Evolutionary conservation across 1,140 invertebrate genomes (phyloP).

Genomic region (Caenorhabditis inopinata): DNA sequence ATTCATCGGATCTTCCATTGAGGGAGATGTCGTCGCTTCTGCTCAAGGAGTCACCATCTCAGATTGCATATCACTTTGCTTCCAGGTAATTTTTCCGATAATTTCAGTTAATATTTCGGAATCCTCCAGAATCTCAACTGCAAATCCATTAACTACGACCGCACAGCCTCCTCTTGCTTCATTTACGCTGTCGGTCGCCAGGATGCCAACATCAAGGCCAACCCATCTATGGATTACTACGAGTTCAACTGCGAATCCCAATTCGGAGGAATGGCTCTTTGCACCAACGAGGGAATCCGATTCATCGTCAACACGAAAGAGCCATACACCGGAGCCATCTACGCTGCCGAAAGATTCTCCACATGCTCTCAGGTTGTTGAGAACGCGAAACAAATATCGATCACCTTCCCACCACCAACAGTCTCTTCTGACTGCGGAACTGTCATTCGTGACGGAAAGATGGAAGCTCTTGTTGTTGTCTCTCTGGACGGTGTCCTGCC

Average conservation of each 20-base stretch:
- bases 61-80: slow-evolving; percentile 65
- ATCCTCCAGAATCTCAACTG: slow-evolving; percentile 66
- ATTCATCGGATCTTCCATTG: slow-evolving; percentile 64
- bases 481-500: slow-evolving; percentile 64
- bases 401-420: slow-evolving; percentile 65
- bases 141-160: slow-evolving; percentile 66
- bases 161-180: slow-evolving; percentile 64
- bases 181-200: slow-evolving; percentile 63
- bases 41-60: slow-evolving; percentile 66
- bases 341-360: slow-evolving; percentile 64
- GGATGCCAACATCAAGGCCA: slow-evolving; percentile 64
- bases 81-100: too few species aligned
- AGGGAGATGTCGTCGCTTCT: slow-evolving; percentile 62
- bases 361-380: slow-evolving; percentile 61
- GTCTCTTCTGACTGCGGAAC: slow-evolving; percentile 64
- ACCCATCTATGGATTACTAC: slow-evolving; percentile 65
- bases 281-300: slow-evolving; percentile 66
- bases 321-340: slow-evolving; percentile 66
- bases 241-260: slow-evolving; percentile 67
- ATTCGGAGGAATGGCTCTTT: slow-evolving; percentile 66
- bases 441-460: slow-evolving; percentile 62
- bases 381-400: slow-evolving; percentile 66
- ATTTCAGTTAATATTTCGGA: too few species aligned
- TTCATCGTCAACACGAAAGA: slow-evolving; percentile 67
- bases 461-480: slow-evolving; percentile 65